Evolutionary conservation across 2,888 invertebrate species (phyloP).

Genomic region (Cordylochernes scorpioides): DNA sequence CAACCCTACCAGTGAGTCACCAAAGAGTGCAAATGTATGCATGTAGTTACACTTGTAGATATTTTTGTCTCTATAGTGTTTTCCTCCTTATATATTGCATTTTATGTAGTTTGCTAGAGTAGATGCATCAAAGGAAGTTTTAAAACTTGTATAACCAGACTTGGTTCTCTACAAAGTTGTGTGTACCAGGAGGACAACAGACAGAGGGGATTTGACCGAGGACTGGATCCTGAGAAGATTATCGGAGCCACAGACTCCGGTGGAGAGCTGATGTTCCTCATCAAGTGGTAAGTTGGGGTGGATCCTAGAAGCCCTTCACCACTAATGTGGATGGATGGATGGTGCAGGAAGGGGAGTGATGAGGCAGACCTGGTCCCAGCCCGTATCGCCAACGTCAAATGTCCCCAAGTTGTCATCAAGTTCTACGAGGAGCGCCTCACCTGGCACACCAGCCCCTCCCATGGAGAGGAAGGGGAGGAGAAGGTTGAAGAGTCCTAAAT

Average conservation of each 20-base stretch:
- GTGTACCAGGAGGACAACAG: slow-evolving; percentile 13
- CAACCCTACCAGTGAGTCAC: too few species aligned
- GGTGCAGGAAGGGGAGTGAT: slow-evolving; percentile 21
- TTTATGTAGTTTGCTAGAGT: too few species aligned
- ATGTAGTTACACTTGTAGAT: too few species aligned
- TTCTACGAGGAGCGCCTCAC: slow-evolving; percentile 26
- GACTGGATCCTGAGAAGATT: slow-evolving; percentile 55
- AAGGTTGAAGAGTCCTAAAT: too few species aligned
- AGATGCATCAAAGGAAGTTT: too few species aligned
- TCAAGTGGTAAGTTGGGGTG: slow-evolving; percentile 45
- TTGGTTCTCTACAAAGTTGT: too few species aligned
- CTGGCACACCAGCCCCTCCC: slow-evolving; percentile 17
- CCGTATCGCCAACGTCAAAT: slow-evolving; percentile 23
- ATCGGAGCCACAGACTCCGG: slow-evolving; percentile 60
- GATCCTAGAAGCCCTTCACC: neutral
- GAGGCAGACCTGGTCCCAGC: slow-evolving; percentile 25
- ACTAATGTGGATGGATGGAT: neutral
- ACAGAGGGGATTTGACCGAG: slow-evolving; percentile 44
- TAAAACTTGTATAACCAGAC: too few species aligned
- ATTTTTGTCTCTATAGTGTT: too few species aligned
- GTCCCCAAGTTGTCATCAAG: slow-evolving; percentile 25
- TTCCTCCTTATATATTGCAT: too few species aligned
- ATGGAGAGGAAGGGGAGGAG: slow-evolving; percentile 5
- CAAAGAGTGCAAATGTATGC: too few species aligned
- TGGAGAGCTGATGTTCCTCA: slow-evolving; percentile 73